Evolutionary conservation across 2,113 vertebrate species (phyloP).

Genomic region (Paraplagusia blochii): DNA sequence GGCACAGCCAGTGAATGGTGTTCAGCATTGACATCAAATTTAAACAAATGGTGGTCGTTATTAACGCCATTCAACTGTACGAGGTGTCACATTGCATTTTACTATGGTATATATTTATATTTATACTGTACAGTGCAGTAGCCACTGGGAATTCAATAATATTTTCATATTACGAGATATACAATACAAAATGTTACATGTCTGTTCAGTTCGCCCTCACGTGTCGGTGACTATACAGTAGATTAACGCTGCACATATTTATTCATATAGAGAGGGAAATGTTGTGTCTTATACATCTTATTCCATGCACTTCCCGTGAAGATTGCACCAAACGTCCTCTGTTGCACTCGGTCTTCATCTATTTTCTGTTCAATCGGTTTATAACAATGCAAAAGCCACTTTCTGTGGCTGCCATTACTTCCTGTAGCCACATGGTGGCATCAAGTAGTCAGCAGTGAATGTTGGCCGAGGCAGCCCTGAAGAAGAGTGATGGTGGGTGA

Average conservation of each 20-base stretch:
- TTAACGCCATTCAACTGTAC: constrained; percentile 53
- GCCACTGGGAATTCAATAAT: constrained; percentile 44
- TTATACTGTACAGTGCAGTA: constrained; percentile 63
- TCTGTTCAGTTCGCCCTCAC: constrained; percentile 47
- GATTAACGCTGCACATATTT: constrained; percentile 36
- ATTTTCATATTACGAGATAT: constrained; percentile 62
- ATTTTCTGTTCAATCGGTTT: constrained; percentile 27
- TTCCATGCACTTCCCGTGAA: constrained; percentile 35
- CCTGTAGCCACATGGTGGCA: constrained; percentile 66
- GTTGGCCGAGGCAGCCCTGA: constrained; percentile 15
- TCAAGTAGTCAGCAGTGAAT: constrained; percentile 30
- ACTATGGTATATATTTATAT: constrained; percentile 39
- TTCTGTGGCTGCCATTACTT: constrained; percentile 39
- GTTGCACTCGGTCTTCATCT: constrained; percentile 4
- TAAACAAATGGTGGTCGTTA: constrained; percentile 43
- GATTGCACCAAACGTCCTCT: constrained; percentile 17
- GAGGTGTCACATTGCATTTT: constrained; percentile 58
- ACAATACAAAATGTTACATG: constrained; percentile 65
- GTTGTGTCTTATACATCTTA: constrained; percentile 27
- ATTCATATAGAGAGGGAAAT: constrained; percentile 42
- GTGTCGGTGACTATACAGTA: constrained; percentile 53
- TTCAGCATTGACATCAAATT: constrained; percentile 37
- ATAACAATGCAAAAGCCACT: constrained; percentile 36
- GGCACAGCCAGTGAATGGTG: constrained; percentile 58
- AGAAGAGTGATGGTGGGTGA: constrained; percentile 19